Evolutionary conservation across 2,113 vertebrate genomes (phyloP).

Genomic region (Leptosomus discolor): DNA sequence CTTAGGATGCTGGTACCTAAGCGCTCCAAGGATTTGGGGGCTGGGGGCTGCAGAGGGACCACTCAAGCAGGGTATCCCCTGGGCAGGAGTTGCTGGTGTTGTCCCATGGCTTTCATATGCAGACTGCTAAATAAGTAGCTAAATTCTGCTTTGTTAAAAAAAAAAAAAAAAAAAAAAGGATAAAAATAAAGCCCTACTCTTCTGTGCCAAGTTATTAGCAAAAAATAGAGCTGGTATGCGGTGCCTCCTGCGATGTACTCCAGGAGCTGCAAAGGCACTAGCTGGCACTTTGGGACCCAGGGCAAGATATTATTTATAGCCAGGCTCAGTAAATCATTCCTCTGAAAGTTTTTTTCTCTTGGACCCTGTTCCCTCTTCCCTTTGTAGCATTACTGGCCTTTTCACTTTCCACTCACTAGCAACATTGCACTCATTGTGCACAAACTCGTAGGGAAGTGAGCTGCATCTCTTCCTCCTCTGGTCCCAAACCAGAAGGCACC

Average conservation of each 20-base stretch:
- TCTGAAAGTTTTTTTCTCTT: not conserved
- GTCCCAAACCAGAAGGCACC: not conserved
- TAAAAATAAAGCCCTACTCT: not conserved
- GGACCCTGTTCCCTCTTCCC: not conserved
- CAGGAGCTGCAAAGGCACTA: not conserved
- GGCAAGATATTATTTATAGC: constrained; percentile 18
- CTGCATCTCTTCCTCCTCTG: not conserved
- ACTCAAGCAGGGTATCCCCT: not conserved
- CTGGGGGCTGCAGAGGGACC: not conserved
- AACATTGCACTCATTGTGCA: not conserved
- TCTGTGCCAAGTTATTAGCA: not conserved
- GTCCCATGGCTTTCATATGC: not conserved
- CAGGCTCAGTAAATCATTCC: not conserved
- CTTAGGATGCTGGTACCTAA: not conserved
- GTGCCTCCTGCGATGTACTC: not conserved
- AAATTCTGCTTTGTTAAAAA: not conserved
- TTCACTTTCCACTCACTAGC: not conserved
- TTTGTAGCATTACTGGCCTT: not conserved
- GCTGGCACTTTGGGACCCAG: not conserved
- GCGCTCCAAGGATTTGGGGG: rapidly evolving
- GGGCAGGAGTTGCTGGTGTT: not conserved
- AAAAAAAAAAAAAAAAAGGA: not conserved
- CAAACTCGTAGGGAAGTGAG: not conserved
- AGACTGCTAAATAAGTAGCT: not conserved
- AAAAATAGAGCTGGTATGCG: constrained; percentile 30